A percentile compares a stretch with the other conserved stretches of the same genome.
These are phyloP conservation scores for Mimas tiliae DNA, from an alignment of 2,888 invertebrate species.

Conservation along the genomic window DNA sequence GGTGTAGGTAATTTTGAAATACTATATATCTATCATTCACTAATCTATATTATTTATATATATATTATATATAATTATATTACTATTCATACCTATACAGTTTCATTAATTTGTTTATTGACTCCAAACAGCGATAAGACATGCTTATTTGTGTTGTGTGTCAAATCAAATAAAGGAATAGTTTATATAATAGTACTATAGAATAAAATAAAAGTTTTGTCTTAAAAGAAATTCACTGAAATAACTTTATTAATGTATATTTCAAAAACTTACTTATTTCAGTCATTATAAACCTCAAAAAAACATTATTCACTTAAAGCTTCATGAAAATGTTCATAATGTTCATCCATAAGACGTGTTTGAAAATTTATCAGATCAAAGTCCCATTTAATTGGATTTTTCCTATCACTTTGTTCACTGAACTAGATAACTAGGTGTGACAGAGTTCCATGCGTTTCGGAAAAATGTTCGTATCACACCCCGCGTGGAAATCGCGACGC, in stretches of 20 bases:
- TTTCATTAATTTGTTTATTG: no score
- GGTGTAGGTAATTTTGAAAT: no score
- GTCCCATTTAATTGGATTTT: conserved; percentile 52
- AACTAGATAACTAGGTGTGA: conserved; percentile 52
- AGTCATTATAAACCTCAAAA: conserved; percentile 75
- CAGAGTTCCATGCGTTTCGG: conserved; percentile 37
- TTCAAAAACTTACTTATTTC: conserved; percentile 66
- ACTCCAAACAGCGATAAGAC: no score
- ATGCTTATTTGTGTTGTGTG: neutral
- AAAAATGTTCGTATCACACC: conserved; percentile 39
- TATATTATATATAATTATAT: no score
- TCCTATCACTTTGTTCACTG: conserved; percentile 54
- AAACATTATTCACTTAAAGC: conserved; percentile 65
- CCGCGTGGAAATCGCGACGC: conserved; percentile 40
- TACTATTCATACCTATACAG: no score
- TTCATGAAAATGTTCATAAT: conserved; percentile 43
- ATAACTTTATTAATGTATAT: neutral
- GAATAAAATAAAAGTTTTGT: neutral
- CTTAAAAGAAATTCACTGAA: neutral
- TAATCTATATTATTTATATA: no score
- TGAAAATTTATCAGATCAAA: conserved; percentile 35
- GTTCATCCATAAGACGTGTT: conserved; percentile 43
- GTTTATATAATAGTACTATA: no score
- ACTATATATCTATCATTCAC: no score
- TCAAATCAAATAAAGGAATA: neutral